Evolutionary conservation across 2,888 invertebrate genomes (phyloP).

Genomic region (Phragmatobia fuliginosa): DNA sequence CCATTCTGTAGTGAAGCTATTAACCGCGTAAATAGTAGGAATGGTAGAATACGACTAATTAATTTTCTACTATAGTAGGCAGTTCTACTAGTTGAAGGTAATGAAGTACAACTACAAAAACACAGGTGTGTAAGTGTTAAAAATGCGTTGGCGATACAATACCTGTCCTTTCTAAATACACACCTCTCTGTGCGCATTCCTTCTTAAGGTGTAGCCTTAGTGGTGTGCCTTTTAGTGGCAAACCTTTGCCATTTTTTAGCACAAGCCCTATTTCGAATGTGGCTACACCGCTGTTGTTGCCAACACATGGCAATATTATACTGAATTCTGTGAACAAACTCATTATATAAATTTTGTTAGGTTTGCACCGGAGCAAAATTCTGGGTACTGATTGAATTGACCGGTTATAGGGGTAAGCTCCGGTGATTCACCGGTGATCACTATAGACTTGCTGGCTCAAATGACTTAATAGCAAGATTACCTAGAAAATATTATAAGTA

Average conservation of each 20-base stretch:
- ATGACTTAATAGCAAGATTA: too few species aligned
- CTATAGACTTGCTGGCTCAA: too few species aligned
- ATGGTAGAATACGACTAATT: neutral
- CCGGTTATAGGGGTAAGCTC: too few species aligned
- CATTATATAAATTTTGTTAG: too few species aligned
- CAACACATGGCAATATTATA: constrained; percentile 94
- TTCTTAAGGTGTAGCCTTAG: constrained; percentile 94
- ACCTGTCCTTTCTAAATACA: constrained; percentile 89
- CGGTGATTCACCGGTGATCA: too few species aligned
- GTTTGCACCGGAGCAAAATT: too few species aligned
- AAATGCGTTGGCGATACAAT: constrained; percentile 88
- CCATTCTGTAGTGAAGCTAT: too few species aligned
- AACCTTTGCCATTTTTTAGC: constrained; percentile 92
- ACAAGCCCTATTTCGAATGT: constrained; percentile 95
- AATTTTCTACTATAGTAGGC: neutral
- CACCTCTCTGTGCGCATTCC: constrained; percentile 97
- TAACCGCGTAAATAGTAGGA: neutral
- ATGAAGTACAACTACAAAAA: constrained; percentile 57
- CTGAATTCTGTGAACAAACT: constrained; percentile 91
- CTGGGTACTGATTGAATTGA: too few species aligned
- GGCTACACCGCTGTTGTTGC: constrained; percentile 95
- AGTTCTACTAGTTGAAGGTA: neutral
- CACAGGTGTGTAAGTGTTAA: constrained; percentile 82
- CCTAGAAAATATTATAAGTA: too few species aligned
- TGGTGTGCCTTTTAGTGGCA: constrained; percentile 94